Percentiles rank a stretch among this genome's conserved stretches.
phyloP scores from a whole-genome alignment of 2,113 vertebrate species.

The Mugil cephalus region DNA sequence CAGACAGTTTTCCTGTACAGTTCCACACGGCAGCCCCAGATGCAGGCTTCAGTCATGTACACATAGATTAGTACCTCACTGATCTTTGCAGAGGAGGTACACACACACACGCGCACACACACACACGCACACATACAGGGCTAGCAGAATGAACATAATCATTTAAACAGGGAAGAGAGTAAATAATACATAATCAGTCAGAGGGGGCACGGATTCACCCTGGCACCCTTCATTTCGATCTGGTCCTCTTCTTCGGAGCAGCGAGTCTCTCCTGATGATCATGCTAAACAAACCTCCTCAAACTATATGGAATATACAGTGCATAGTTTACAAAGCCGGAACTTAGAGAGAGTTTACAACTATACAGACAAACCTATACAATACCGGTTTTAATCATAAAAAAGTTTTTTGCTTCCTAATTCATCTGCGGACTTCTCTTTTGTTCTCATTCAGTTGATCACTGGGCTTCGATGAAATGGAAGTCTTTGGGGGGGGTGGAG shows the following conservation, averaged over 20 bases:
- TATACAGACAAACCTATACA: constrained; percentile 76
- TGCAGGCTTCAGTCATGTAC: constrained; percentile 17
- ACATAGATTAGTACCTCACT: constrained; percentile 25
- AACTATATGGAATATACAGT: constrained; percentile 83
- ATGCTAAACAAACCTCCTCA: constrained; percentile 77
- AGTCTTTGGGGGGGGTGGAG: constrained; percentile 52
- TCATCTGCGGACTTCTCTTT: constrained; percentile 38
- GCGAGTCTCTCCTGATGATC: constrained; percentile 67
- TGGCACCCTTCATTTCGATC: constrained; percentile 23
- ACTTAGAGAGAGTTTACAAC: constrained; percentile 69
- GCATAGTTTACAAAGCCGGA: constrained; percentile 88
- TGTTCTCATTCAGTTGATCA: constrained; percentile 77
- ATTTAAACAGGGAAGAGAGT: constrained; percentile 60
- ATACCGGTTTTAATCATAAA: constrained; percentile 60
- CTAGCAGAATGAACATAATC: constrained; percentile 56
- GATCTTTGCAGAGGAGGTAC: constrained; percentile 42
- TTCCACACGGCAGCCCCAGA: constrained; percentile 20
- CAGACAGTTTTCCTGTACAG: constrained; percentile 70
- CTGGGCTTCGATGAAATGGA: constrained; percentile 53
- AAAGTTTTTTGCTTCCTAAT: constrained; percentile 42
- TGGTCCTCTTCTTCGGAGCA: constrained; percentile 34
- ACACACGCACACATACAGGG: constrained; percentile 17
- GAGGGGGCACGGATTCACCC: constrained; percentile 31
- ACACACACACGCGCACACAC: constrained; percentile 11
- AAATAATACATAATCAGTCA: constrained; percentile 51